phyloP scores from a whole-genome alignment of 1,140 invertebrate species.

The Battus philenor region DNA sequence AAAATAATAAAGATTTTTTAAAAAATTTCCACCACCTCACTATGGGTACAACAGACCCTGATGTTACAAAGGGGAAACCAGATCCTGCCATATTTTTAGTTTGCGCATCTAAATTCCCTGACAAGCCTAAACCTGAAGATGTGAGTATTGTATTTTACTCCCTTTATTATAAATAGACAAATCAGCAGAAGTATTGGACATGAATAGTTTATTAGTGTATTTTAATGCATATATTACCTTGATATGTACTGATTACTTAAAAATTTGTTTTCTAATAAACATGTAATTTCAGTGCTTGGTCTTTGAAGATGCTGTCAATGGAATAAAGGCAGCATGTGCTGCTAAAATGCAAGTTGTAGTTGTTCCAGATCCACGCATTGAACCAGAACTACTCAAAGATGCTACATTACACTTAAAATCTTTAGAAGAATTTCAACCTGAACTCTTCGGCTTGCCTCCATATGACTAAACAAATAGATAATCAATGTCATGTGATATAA shows the following conservation, averaged over 20 bases:
- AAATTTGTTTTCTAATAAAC: no score
- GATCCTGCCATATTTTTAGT: slow-evolving; percentile 86
- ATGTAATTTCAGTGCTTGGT: slow-evolving; percentile 88
- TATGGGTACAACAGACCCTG: slow-evolving; percentile 82
- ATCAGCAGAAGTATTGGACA: not conserved
- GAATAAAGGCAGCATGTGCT: slow-evolving; percentile 84
- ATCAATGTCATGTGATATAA: no score
- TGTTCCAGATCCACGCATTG: slow-evolving; percentile 85
- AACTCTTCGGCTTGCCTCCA: slow-evolving; percentile 80
- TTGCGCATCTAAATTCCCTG: slow-evolving; percentile 81
- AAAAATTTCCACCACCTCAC: slow-evolving; percentile 82
- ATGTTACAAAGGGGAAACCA: slow-evolving; percentile 87
- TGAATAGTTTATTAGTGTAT: slow-evolving; percentile 29
- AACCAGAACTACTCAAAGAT: slow-evolving; percentile 73
- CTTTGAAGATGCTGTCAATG: slow-evolving; percentile 95
- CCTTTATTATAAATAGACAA: not conserved
- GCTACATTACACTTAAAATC: slow-evolving; percentile 85
- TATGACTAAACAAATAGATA: slow-evolving; percentile 18
- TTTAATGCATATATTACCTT: no score
- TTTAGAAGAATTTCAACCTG: slow-evolving; percentile 89
- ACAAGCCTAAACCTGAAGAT: slow-evolving; percentile 76
- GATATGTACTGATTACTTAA: no score
- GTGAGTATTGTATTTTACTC: no score
- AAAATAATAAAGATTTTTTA: slow-evolving; percentile 79
- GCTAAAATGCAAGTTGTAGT: slow-evolving; percentile 93